Evolutionary conservation across 2,797 vertebrate species (phyloP).

Genomic region (Mallotus villosus): DNA sequence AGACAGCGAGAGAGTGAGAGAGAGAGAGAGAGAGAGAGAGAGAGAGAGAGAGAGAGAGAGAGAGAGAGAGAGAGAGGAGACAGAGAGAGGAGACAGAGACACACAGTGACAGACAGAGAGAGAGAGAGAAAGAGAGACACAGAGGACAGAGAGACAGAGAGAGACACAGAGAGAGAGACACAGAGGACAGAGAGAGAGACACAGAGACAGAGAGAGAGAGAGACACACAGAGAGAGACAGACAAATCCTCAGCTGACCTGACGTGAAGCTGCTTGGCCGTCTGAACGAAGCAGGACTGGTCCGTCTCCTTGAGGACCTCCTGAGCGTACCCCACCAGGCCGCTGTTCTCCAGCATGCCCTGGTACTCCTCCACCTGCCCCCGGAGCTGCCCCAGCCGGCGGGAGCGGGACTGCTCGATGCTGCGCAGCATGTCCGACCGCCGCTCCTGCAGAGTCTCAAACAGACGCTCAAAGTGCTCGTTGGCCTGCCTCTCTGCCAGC

Average conservation of each 20-base stretch:
- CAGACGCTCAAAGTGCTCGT: constrained; percentile 87
- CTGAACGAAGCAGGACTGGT: constrained; percentile 97
- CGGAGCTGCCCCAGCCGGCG: constrained; percentile 83
- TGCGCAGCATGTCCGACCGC: constrained; percentile 82
- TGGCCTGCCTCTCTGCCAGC: constrained; percentile 82
- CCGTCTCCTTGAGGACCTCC: constrained; percentile 96
- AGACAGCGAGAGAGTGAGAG: too few relatives aligned
- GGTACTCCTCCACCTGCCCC: constrained; percentile 90
- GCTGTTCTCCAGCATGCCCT: constrained; percentile 95
- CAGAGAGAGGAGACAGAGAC: not conserved
- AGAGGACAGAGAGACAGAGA: not conserved
- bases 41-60: not conserved
- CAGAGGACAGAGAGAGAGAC: too few relatives aligned
- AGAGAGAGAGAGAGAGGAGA: not conserved
- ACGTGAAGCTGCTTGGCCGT: constrained; percentile 93
- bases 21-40: too few relatives aligned
- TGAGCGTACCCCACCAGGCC: constrained; percentile 97
- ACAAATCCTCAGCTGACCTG: constrained; percentile 74
- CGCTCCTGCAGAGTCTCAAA: constrained; percentile 87
- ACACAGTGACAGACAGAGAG: not conserved
- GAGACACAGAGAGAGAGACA: not conserved
- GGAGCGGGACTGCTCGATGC: constrained; percentile 84
- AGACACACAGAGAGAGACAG: not conserved
- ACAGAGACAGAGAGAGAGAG: not conserved
- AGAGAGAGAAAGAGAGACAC: not conserved